These are phyloP conservation scores for Desmophyllum pertusum DNA, from an alignment of 92 coral and sea anemone genomes.

Conservation along the genomic window DNA sequence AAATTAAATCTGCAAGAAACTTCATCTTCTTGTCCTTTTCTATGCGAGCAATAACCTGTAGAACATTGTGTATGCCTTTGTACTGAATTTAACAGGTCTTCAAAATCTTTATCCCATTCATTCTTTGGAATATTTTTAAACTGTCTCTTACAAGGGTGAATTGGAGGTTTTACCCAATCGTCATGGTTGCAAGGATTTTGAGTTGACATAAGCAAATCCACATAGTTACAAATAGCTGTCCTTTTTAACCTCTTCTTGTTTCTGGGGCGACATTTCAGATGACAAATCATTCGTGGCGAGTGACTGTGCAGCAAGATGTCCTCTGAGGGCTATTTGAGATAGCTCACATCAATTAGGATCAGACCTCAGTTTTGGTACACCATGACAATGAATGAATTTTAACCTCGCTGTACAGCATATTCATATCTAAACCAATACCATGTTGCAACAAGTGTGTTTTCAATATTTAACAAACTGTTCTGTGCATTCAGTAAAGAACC, in stretches of 20 bases:
- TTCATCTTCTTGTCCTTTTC: slow-evolving; percentile 17
- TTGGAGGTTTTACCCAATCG: slow-evolving; percentile 37
- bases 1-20: slow-evolving; percentile 15
- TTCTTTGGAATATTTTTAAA: slow-evolving; percentile 26
- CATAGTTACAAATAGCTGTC: slow-evolving; percentile 52
- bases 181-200: slow-evolving; percentile 44
- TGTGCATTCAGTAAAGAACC: slow-evolving; percentile 60
- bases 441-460: slow-evolving; percentile 45
- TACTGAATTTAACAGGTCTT: slow-evolving; percentile 55
- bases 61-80: slow-evolving; percentile 58
- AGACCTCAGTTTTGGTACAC: slow-evolving; percentile 59
- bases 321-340: slow-evolving; percentile 47
- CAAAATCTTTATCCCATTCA: slow-evolving; percentile 50
- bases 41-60: slow-evolving; percentile 45
- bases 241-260: slow-evolving; percentile 40
- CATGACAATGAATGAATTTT: slow-evolving; percentile 80
- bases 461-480: slow-evolving; percentile 62
- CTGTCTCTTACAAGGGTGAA: slow-evolving; percentile 47
- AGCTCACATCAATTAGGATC: slow-evolving; percentile 63
- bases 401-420: slow-evolving; percentile 63
- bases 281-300: too few relatives aligned
- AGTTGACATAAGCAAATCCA: slow-evolving; percentile 57
- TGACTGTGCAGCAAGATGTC: slow-evolving; percentile 54
- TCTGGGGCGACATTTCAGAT: slow-evolving; percentile 17
- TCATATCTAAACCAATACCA: slow-evolving; percentile 77